phyloP scores from a whole-genome alignment of 2,888 invertebrate species.

The Panopea generosa region DNA sequence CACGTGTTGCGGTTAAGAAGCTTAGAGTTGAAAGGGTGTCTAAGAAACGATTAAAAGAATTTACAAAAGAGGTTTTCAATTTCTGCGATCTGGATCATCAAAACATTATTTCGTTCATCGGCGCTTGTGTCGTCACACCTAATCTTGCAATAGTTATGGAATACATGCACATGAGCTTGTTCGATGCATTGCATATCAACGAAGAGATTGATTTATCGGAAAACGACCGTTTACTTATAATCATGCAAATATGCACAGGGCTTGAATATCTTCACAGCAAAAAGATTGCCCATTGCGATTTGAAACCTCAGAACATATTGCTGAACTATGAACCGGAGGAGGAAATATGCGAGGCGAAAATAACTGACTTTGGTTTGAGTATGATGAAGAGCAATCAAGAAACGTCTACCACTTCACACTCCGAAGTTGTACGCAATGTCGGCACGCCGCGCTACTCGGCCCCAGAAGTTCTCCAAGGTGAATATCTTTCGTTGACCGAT shows the following conservation, averaged over 20 bases:
- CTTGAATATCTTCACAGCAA: constrained; percentile 55
- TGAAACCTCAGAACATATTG: constrained; percentile 63
- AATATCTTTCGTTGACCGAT: constrained; percentile 21
- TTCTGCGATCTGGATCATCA: constrained; percentile 54
- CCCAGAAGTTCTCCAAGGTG: constrained; percentile 62
- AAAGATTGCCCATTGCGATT: constrained; percentile 63
- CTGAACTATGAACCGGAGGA: constrained; percentile 39
- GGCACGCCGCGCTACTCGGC: constrained; percentile 64
- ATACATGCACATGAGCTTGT: constrained; percentile 59
- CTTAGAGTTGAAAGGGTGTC: constrained; percentile 42
- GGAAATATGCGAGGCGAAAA: constrained; percentile 41
- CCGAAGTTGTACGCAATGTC: constrained; percentile 33
- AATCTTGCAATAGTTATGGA: constrained; percentile 63
- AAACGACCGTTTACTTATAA: constrained; percentile 44
- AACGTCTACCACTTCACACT: constrained; percentile 22
- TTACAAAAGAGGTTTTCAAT: constrained; percentile 39
- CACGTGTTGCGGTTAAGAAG: constrained; percentile 61
- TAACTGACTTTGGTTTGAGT: constrained; percentile 68
- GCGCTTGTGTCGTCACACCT: constrained; percentile 50
- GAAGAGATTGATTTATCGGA: constrained; percentile 47
- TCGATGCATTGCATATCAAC: constrained; percentile 49
- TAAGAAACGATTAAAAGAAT: constrained; percentile 29
- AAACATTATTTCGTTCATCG: constrained; percentile 56
- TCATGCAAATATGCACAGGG: constrained; percentile 44
- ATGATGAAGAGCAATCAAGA: constrained; percentile 56